phyloP scores from a whole-genome alignment of 2,113 vertebrate genomes.

The Solenodon paradoxus region DNA sequence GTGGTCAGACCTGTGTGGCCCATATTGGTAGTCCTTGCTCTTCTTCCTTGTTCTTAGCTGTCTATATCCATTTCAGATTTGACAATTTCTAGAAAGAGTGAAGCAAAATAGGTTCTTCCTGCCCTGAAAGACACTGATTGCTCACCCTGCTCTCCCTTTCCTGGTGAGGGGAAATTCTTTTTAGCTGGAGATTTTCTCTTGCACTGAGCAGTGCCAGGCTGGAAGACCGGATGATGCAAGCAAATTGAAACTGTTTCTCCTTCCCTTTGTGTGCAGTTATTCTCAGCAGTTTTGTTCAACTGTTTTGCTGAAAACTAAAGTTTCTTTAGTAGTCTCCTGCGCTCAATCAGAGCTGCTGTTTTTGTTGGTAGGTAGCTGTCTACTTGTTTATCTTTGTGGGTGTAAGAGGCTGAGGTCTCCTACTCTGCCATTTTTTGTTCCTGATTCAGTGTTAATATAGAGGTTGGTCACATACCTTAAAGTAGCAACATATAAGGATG shows the following conservation, averaged over 20 bases:
- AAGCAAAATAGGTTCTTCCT: not conserved
- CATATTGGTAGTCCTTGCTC: not conserved
- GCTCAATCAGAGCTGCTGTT: not conserved
- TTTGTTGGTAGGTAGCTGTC: not conserved
- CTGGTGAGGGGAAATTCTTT: not conserved
- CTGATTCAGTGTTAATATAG: not conserved
- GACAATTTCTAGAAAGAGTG: not conserved
- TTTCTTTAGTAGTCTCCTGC: not conserved
- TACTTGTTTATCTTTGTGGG: not conserved
- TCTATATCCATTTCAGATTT: not conserved
- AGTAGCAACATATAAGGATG: not conserved
- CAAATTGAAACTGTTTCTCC: not conserved
- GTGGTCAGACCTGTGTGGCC: not conserved
- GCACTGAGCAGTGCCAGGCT: not conserved
- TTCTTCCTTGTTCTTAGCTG: not conserved
- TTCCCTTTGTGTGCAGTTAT: not conserved
- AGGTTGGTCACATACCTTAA: not conserved
- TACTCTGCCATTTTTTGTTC: not conserved
- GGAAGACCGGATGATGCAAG: not conserved
- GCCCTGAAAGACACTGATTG: not conserved
- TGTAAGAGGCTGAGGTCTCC: not conserved
- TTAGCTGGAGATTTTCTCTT: not conserved
- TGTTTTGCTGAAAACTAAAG: not conserved
- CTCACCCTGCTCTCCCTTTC: not conserved
- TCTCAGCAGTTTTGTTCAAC: not conserved